Percentiles rank a stretch among this genome's conserved stretches.
Conservation (phyloP, 2,113 vertebrate species). For the Neotoma lepida region DNA sequence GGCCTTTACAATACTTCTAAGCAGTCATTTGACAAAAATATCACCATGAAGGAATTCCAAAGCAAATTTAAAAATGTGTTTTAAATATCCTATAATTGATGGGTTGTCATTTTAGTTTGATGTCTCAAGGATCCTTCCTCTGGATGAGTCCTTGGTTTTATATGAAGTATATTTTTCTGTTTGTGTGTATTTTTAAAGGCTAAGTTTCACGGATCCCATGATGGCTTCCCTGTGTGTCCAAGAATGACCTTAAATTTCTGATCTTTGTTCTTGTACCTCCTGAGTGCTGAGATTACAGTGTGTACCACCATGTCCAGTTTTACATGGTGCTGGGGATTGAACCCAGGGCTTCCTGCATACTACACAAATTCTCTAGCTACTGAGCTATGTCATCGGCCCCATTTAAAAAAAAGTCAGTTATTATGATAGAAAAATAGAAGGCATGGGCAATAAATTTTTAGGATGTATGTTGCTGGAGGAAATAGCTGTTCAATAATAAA, state of each 20-base stretch:
- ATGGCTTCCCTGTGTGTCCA: background rate
- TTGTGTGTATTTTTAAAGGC: background rate
- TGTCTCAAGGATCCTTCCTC: conserved; percentile 22
- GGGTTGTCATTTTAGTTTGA: conserved; percentile 29
- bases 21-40: conserved; percentile 47
- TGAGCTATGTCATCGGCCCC: background rate
- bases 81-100: conserved; percentile 28
- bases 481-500: conserved; percentile 60
- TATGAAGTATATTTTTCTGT: background rate
- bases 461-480: conserved; percentile 40
- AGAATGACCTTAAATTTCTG: background rate
- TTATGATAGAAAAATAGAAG: conserved; percentile 58
- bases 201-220: background rate
- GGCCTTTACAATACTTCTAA: conserved; percentile 16
- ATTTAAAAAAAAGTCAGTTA: background rate
- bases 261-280: background rate
- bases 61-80: conserved; percentile 30
- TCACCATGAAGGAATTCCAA: conserved; percentile 53
- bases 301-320: background rate
- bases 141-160: background rate
- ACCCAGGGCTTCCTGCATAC: background rate
- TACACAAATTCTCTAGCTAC: background rate
- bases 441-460: conserved; percentile 49
- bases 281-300: background rate
- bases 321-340: background rate